Conservation (phyloP, 1,140 invertebrate genomes). For the Aphelinus atriplicis region DNA sequence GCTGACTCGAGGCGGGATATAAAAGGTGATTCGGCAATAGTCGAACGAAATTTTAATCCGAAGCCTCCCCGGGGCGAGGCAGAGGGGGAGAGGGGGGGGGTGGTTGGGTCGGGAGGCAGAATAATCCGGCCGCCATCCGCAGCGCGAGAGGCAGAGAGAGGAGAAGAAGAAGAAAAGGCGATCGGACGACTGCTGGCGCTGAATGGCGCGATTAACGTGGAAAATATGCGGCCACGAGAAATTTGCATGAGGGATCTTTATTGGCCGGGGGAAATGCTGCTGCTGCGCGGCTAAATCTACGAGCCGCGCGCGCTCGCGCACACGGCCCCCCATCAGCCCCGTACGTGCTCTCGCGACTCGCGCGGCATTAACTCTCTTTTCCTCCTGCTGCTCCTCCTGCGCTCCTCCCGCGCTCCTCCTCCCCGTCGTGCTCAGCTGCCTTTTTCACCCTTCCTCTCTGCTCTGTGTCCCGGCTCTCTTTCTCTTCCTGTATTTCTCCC, state of each 20-base stretch:
- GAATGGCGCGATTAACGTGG: constrained; percentile 39
- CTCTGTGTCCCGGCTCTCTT: background rate
- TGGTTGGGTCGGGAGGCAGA: no score
- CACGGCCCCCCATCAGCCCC: constrained; percentile 3
- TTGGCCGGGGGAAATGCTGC: constrained; percentile 44
- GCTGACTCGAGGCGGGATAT: no score
- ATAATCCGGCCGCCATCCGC: no score
- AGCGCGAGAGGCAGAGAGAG: no score
- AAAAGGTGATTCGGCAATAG: no score
- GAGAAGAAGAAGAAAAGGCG: background rate
- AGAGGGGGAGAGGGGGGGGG: no score
- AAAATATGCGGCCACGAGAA: constrained; percentile 49
- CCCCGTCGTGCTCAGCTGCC: background rate
- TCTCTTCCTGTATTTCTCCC: background rate
- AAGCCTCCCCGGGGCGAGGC: no score
- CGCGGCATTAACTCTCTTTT: constrained; percentile 20
- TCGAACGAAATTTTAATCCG: no score
- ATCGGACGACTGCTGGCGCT: constrained; percentile 11
- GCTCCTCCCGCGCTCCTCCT: background rate
- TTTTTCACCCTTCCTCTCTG: background rate
- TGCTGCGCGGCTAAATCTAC: constrained; percentile 1
- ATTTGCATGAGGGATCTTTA: constrained; percentile 57
- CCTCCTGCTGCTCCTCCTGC: background rate
- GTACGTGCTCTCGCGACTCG: constrained; percentile 19
- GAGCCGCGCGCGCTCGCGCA: constrained; percentile 12